phyloP scores from a whole-genome alignment of 1,140 invertebrate species.

The Mactra quadrangularis region DNA sequence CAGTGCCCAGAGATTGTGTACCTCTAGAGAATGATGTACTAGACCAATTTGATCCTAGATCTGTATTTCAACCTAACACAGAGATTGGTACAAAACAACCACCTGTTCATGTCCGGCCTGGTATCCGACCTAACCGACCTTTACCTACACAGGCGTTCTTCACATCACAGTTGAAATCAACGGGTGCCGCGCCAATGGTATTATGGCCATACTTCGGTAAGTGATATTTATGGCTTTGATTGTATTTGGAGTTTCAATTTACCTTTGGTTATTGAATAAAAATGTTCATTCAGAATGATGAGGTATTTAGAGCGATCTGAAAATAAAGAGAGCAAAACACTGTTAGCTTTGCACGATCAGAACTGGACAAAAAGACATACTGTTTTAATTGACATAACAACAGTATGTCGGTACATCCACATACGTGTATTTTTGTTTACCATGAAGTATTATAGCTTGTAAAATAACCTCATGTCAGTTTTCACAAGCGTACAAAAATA shows the following conservation, averaged over 20 bases:
- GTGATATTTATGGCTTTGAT: background rate
- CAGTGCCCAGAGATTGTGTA: constrained; percentile 60
- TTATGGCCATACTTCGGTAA: constrained; percentile 73
- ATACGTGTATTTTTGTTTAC: too few species aligned
- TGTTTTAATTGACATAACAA: too few species aligned
- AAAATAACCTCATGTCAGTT: too few species aligned
- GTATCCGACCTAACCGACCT: constrained; percentile 61
- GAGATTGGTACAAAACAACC: constrained; percentile 66
- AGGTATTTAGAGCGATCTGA: background rate
- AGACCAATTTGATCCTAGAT: constrained; percentile 61
- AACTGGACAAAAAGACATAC: too few species aligned
- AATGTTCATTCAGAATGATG: background rate
- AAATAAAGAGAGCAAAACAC: background rate
- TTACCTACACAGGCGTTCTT: constrained; percentile 76
- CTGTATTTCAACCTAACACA: constrained; percentile 64
- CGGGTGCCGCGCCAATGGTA: constrained; percentile 62
- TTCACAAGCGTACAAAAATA: too few species aligned
- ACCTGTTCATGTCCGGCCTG: constrained; percentile 62
- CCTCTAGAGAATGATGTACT: constrained; percentile 66
- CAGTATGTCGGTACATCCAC: too few species aligned
- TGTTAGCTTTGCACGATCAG: too few species aligned
- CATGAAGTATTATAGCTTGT: too few species aligned
- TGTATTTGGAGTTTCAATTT: background rate
- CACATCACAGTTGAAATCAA: constrained; percentile 69
- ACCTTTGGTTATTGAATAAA: background rate